These are phyloP conservation scores for Drosophila insularis DNA, from an alignment of 1,140 invertebrate species.

Conservation along the genomic window DNA sequence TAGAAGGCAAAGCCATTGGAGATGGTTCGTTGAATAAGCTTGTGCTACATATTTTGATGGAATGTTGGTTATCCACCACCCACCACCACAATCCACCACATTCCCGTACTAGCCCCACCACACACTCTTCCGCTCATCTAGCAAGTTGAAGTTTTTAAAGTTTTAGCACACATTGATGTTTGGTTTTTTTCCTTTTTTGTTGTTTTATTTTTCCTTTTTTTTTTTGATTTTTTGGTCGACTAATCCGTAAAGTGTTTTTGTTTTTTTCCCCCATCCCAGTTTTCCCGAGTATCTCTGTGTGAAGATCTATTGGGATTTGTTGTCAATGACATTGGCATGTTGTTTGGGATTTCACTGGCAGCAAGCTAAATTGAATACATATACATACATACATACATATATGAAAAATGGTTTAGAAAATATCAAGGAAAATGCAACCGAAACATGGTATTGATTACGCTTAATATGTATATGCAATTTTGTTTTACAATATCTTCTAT, in stretches of 20 bases:
- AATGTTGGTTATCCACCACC: slow-evolving; percentile 42
- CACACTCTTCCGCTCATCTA: neutral
- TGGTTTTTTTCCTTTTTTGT: slow-evolving; percentile 27
- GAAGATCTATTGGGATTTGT: slow-evolving; percentile 24
- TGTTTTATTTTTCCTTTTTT: slow-evolving; percentile 8
- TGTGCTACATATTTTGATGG: slow-evolving; percentile 64
- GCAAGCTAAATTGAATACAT: slow-evolving; percentile 8
- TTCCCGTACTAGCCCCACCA: neutral
- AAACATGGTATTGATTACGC: neutral
- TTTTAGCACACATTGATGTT: slow-evolving; percentile 36
- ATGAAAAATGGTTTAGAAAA: neutral
- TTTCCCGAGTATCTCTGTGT: slow-evolving; percentile 8
- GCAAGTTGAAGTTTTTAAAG: slow-evolving; percentile 49
- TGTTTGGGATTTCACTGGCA: slow-evolving; percentile 7
- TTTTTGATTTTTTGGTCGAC: slow-evolving; percentile 17
- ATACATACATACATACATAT: neutral
- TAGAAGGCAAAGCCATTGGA: slow-evolving; percentile 1
- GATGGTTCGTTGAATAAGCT: slow-evolving; percentile 52
- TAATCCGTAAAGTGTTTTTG: slow-evolving; percentile 40
- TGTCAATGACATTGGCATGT: slow-evolving; percentile 19
- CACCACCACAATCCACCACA: neutral
- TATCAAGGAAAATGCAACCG: neutral
- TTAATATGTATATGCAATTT: neutral
- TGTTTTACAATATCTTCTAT: neutral
- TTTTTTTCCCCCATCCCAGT: neutral